Evolutionary conservation across 1,140 invertebrate species (phyloP).

Genomic region (Cydia pomonella): DNA sequence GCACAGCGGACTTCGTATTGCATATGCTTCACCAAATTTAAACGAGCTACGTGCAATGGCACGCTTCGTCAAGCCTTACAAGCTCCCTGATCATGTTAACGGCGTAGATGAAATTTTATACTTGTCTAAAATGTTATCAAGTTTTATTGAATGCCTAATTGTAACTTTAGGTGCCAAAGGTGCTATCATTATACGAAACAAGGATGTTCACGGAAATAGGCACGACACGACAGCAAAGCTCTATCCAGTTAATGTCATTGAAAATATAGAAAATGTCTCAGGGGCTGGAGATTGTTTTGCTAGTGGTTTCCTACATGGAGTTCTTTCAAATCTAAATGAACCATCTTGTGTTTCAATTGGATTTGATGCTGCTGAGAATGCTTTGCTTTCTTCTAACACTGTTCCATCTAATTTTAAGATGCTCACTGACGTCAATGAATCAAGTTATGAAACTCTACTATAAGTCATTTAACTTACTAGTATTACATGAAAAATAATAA

Average conservation of each 20-base stretch:
- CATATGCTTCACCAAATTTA: constrained; percentile 87
- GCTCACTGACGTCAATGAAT: neutral
- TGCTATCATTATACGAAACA: constrained; percentile 73
- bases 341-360: constrained; percentile 79
- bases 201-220: constrained; percentile 36
- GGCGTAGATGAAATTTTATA: constrained; percentile 76
- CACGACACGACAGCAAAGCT: constrained; percentile 53
- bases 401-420: constrained; percentile 68
- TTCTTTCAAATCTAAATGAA: constrained; percentile 74
- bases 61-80: constrained; percentile 52
- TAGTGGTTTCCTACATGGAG: constrained; percentile 81
- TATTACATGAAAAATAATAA: neutral
- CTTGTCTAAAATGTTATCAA: constrained; percentile 55
- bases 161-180: constrained; percentile 82
- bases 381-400: constrained; percentile 77
- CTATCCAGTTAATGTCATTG: constrained; percentile 72
- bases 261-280: constrained; percentile 82
- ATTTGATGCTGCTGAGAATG: constrained; percentile 79
- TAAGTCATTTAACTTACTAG: too few species aligned
- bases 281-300: constrained; percentile 85
- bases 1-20: constrained; percentile 59
- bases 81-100: constrained; percentile 30
- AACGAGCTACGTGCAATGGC: constrained; percentile 84
- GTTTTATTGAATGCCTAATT: constrained; percentile 63
- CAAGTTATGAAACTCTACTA: constrained; percentile 7